Percentiles rank a stretch among this genome's conserved stretches.
Evolutionary conservation across 2,888 invertebrate genomes (phyloP).

Genomic region (Meghimatium bilineatum): DNA sequence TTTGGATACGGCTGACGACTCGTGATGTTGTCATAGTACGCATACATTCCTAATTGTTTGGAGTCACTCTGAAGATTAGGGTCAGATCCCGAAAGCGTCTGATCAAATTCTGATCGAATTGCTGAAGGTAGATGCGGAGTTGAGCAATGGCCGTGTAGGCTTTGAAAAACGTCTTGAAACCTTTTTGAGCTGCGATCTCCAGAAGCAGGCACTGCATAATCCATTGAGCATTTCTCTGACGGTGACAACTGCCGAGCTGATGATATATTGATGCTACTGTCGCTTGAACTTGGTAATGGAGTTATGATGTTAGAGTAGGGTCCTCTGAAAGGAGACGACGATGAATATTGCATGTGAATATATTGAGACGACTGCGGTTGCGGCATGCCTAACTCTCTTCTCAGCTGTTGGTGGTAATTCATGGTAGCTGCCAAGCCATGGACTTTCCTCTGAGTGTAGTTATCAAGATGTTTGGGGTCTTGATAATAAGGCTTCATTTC

Average conservation of each 20-base stretch:
- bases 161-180: slow-evolving; percentile 41
- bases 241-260: slow-evolving; percentile 7
- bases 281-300: slow-evolving; percentile 34
- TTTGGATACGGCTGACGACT: slow-evolving; percentile 5
- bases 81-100: slow-evolving; percentile 41
- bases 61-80: slow-evolving; percentile 41
- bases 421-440: slow-evolving; percentile 33
- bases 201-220: background rate
- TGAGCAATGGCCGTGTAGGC: slow-evolving; percentile 42
- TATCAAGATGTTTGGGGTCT: background rate
- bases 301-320: slow-evolving; percentile 35
- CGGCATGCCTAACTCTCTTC: slow-evolving; percentile 45
- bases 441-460: background rate
- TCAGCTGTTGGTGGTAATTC: slow-evolving; percentile 47
- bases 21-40: slow-evolving; percentile 41
- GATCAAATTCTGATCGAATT: slow-evolving; percentile 24
- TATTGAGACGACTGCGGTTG: background rate
- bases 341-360: background rate
- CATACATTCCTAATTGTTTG: slow-evolving; percentile 15
- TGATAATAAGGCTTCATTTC: background rate
- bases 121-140: slow-evolving; percentile 46
- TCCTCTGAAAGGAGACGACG: background rate
- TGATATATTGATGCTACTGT: slow-evolving; percentile 20
- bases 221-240: background rate
- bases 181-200: slow-evolving; percentile 23